Conservation (phyloP, 2,888 invertebrate genomes). For the Leptinotarsa peninsularis region DNA sequence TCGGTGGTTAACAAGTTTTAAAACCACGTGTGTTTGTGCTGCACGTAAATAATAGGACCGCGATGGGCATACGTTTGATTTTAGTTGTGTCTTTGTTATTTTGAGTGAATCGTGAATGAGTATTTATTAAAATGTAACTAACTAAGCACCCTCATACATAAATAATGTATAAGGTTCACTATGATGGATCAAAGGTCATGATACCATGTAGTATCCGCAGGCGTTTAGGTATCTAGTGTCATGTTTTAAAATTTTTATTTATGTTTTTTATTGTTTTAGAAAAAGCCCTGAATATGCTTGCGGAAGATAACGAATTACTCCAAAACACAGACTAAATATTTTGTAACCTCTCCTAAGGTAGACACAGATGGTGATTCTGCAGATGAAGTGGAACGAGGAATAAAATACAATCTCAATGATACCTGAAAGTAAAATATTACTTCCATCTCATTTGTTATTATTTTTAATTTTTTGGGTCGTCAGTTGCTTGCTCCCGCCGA, state of each 20-base stretch:
- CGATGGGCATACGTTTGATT: slow-evolving; percentile 23
- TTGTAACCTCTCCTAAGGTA: slow-evolving; percentile 30
- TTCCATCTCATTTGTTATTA: slow-evolving; percentile 4
- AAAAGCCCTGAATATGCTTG: slow-evolving; percentile 28
- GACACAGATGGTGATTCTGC: slow-evolving; percentile 41
- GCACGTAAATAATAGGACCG: slow-evolving; percentile 20
- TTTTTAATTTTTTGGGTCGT: slow-evolving; percentile 28
- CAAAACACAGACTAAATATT: slow-evolving; percentile 34
- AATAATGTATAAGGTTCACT: background rate
- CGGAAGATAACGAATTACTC: slow-evolving; percentile 21
- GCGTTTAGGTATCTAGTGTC: slow-evolving; percentile 1
- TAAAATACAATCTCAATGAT: slow-evolving; percentile 32
- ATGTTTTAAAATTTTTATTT: background rate
- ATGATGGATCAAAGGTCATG: slow-evolving; percentile 14
- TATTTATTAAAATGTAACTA: slow-evolving; percentile 14
- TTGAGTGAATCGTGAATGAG: background rate
- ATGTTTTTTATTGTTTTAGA: slow-evolving; percentile 21
- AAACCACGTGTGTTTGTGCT: slow-evolving; percentile 9
- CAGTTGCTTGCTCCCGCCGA: slow-evolving; percentile 32
- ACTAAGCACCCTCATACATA: background rate
- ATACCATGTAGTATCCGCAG: slow-evolving; percentile 25
- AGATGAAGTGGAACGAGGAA: slow-evolving; percentile 37
- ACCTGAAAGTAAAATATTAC: slow-evolving; percentile 20
- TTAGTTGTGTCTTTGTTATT: slow-evolving; percentile 10
- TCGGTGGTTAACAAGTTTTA: background rate